Evolutionary conservation across 2,113 vertebrate species (phyloP), one percentile per base, ranked within the genome.

Genomic region (Ictalurus furcatus): DNA sequence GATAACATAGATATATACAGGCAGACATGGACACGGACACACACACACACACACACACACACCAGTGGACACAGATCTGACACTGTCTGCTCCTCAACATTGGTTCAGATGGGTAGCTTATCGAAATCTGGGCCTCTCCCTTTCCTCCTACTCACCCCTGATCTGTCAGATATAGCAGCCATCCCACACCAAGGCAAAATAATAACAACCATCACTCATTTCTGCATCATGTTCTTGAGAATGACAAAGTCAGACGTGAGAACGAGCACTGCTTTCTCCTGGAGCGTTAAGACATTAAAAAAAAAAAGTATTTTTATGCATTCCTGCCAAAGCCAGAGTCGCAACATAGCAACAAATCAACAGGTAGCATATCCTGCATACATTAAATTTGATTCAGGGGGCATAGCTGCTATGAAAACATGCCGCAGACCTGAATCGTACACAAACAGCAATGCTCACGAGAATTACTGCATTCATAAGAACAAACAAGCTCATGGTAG

Each of bases 1-100:
- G 92, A 94, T 93, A 92, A 80, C 59, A 30, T 37, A n/a, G 67
- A 90, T 86, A 40, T 73, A 65, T 79, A 48, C n/a, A 74, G 21
- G n/a, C 30, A 30, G 14, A 44, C 56, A 37, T 21, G 13, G 30
- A 37, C 56, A 61, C 30, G 19, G 6, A 73, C 9, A 59, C 44
- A 59, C 67, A 58, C 76, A 19, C 8, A 4, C 4, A 23, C 9
- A 11, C 74, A 84, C n/a, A 74, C 76, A 69, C 76, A 56, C 28
- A 59, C 21, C 59, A 71, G 30, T 21, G 48, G 52, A 74, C 73
- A 76, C 71, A 65, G 34, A 74, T 90, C 84, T 54, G 56, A 90
- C 80, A 76, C n/a, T 13, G 63, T 85, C 37, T 71, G 71, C 78
- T 44, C 84, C 65, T 74, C 37, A 54, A 58, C 25, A 23, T 61